phyloP scores from a whole-genome alignment of 2,888 invertebrate genomes.

The Mimumesa dahlbomi region DNA sequence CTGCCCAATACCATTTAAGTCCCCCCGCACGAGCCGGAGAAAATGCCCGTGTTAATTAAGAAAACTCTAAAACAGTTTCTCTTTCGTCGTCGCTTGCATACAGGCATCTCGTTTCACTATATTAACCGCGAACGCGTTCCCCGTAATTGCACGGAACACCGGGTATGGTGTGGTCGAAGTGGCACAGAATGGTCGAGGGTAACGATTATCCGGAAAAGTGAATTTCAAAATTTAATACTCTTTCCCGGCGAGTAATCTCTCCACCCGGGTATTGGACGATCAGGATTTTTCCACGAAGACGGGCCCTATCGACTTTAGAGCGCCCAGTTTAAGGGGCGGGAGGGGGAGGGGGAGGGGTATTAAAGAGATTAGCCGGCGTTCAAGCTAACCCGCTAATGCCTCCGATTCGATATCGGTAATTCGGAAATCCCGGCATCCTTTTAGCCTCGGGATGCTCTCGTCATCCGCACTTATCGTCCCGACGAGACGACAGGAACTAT shows the following conservation, averaged over 20 bases:
- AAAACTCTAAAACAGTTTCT: too few relatives aligned
- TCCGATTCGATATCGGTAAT: conserved; percentile 1
- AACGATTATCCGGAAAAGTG: conserved; percentile 21
- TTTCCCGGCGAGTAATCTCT: conserved; percentile 17
- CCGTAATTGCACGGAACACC: not conserved
- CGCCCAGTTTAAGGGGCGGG: conserved; percentile 38
- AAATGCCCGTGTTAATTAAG: too few relatives aligned
- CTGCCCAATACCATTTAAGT: too few relatives aligned
- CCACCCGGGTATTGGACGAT: not conserved
- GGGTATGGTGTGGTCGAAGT: not conserved
- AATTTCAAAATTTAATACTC: conserved; percentile 33
- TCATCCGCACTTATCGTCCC: conserved; percentile 15
- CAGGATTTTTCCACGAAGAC: conserved; percentile 9
- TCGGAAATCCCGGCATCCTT: conserved; percentile 13
- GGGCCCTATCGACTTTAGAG: conserved; percentile 2
- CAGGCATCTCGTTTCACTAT: too few relatives aligned
- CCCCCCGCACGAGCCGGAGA: too few relatives aligned
- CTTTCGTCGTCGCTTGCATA: too few relatives aligned
- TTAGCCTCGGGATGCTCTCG: not conserved
- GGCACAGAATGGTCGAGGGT: not conserved
- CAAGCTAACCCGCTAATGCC: not conserved
- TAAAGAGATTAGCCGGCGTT: conserved; percentile 34
- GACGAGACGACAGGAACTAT: conserved; percentile 17
- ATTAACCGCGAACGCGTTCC: too few relatives aligned
- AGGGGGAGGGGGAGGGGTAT: too few relatives aligned